A percentile compares a stretch with the other conserved stretches of the same genome.
Evolutionary conservation across 1,140 invertebrate species (phyloP).

Genomic region (Cyrtorhinus lividipennis): DNA sequence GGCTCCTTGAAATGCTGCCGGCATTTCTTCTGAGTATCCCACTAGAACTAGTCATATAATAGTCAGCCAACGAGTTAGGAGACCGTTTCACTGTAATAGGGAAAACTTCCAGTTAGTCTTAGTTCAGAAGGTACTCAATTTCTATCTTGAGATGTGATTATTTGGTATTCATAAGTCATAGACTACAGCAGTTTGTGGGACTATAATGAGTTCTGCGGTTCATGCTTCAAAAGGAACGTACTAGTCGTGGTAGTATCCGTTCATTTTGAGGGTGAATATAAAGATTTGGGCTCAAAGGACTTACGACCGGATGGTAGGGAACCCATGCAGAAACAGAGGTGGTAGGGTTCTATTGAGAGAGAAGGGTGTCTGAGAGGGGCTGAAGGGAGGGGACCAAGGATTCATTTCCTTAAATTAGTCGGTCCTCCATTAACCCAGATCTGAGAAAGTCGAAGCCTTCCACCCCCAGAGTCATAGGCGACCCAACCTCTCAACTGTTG

Average conservation of each 20-base stretch:
- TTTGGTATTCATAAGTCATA: too few relatives aligned
- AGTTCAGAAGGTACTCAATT: too few relatives aligned
- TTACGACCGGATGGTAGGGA: background rate
- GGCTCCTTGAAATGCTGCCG: too few relatives aligned
- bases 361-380: too few relatives aligned
- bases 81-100: too few relatives aligned
- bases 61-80: too few relatives aligned
- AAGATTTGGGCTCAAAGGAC: background rate
- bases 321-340: too few relatives aligned
- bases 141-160: too few relatives aligned
- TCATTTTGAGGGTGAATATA: background rate
- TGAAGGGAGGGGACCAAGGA: background rate
- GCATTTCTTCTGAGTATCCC: too few relatives aligned
- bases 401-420: background rate
- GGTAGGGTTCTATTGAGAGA: background rate
- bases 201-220: background rate
- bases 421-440: background rate
- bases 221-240: background rate
- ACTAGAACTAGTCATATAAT: too few relatives aligned
- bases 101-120: too few relatives aligned
- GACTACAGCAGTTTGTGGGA: background rate
- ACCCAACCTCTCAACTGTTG: too few relatives aligned
- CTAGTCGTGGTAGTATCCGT: background rate
- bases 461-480: background rate
- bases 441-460: background rate